These are phyloP conservation scores for Myopa testacea DNA, from an alignment of 2,888 invertebrate species.

Conservation along the genomic window DNA sequence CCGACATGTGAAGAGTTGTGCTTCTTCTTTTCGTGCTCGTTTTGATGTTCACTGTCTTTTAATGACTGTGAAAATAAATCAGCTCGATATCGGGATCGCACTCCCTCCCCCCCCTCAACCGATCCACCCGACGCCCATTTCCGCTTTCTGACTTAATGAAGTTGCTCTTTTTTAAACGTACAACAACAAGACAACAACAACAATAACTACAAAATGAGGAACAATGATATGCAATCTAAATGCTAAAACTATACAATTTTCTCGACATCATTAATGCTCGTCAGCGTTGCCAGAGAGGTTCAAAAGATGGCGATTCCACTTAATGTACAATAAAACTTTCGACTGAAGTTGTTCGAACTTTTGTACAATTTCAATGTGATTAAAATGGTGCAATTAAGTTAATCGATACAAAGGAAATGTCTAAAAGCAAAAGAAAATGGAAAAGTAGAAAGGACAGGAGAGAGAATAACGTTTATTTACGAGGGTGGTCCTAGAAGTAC, in stretches of 20 bases:
- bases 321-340: neutral
- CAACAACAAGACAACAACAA: too few species aligned
- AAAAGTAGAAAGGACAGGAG: too few species aligned
- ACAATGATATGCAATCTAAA: slow-evolving; percentile 20
- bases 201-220: neutral
- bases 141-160: neutral
- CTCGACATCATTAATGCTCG: neutral
- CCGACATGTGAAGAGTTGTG: slow-evolving; percentile 25
- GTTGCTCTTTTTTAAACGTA: neutral
- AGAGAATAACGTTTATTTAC: too few species aligned
- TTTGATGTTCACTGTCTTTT: neutral
- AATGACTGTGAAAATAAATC: slow-evolving; percentile 5
- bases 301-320: neutral
- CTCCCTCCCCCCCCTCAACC: neutral
- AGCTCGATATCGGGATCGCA: slow-evolving; percentile 1
- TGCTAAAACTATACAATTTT: slow-evolving; percentile 6
- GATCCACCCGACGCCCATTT: neutral
- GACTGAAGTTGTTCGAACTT: neutral
- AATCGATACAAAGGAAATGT: too few species aligned
- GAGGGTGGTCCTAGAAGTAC: too few species aligned
- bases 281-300: neutral
- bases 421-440: too few species aligned
- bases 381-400: neutral
- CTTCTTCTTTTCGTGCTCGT: neutral
- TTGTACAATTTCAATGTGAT: neutral